A percentile compares a stretch with the other conserved stretches of the same genome.
These are phyloP conservation scores for Cactoblastis cactorum DNA, from an alignment of 2,888 invertebrate genomes.

Conservation along the genomic window DNA sequence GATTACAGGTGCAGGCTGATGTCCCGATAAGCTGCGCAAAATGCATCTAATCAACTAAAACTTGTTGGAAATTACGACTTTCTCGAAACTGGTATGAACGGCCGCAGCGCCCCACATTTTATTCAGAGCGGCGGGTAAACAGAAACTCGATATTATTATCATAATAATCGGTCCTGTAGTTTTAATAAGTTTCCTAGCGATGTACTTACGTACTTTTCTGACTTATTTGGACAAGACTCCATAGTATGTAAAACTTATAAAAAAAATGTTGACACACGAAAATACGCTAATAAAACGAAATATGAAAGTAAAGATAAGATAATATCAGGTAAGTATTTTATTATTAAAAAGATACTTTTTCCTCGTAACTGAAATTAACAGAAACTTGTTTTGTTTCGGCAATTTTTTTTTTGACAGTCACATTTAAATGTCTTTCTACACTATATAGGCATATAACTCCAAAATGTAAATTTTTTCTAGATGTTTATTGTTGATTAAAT, in stretches of 20 bases:
- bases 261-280: too few relatives aligned
- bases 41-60: slow-evolving; percentile 32
- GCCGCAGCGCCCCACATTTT: slow-evolving; percentile 22
- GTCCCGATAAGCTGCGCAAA: slow-evolving; percentile 32
- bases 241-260: not conserved
- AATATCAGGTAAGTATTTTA: too few relatives aligned
- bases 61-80: slow-evolving; percentile 23
- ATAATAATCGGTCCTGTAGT: not conserved
- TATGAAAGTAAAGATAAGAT: too few relatives aligned
- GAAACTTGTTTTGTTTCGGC: too few relatives aligned
- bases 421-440: too few relatives aligned
- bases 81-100: slow-evolving; percentile 19
- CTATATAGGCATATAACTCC: too few relatives aligned
- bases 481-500: not conserved
- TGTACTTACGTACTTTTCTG: not conserved
- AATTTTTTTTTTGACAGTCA: too few relatives aligned
- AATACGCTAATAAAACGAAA: too few relatives aligned
- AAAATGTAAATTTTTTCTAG: too few relatives aligned
- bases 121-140: slow-evolving; percentile 15
- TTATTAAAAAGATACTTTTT: too few relatives aligned
- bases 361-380: too few relatives aligned
- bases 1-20: slow-evolving; percentile 42
- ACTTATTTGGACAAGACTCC: not conserved
- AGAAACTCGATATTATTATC: slow-evolving; percentile 2
- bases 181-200: not conserved